phyloP scores from a whole-genome alignment of 2,797 vertebrate genomes.

The Muscicapa comitata region DNA sequence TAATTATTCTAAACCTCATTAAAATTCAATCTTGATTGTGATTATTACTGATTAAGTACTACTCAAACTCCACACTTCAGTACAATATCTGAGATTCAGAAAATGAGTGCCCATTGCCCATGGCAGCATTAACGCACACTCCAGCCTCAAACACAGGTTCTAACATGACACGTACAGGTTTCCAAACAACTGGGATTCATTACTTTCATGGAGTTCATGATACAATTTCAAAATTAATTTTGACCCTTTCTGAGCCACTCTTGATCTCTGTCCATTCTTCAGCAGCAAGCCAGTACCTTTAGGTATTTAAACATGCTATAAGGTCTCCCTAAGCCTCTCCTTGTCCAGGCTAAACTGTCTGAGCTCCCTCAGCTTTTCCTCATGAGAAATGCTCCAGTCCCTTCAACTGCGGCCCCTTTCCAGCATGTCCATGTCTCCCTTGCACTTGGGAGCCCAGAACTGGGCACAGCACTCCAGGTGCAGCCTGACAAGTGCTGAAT shows the following conservation, averaged over 20 bases:
- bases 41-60: conserved; percentile 24
- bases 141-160: background rate
- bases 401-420: background rate
- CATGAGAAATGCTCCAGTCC: background rate
- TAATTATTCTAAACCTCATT: background rate
- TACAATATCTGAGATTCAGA: background rate
- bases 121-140: background rate
- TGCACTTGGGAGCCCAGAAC: background rate
- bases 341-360: background rate
- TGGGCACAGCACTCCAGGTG: background rate
- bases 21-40: conserved; percentile 7
- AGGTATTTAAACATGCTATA: background rate
- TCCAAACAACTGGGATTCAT: background rate
- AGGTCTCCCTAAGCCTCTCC: background rate
- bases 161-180: background rate
- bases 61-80: background rate
- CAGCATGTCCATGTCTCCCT: background rate
- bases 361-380: background rate
- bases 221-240: background rate
- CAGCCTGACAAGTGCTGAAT: background rate
- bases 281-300: background rate
- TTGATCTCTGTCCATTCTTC: background rate
- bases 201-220: background rate
- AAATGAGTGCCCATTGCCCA: background rate
- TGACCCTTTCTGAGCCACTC: background rate